These are phyloP conservation scores for Smithornis capensis DNA, from an alignment of 2,113 vertebrate genomes.

Conservation along the genomic window DNA sequence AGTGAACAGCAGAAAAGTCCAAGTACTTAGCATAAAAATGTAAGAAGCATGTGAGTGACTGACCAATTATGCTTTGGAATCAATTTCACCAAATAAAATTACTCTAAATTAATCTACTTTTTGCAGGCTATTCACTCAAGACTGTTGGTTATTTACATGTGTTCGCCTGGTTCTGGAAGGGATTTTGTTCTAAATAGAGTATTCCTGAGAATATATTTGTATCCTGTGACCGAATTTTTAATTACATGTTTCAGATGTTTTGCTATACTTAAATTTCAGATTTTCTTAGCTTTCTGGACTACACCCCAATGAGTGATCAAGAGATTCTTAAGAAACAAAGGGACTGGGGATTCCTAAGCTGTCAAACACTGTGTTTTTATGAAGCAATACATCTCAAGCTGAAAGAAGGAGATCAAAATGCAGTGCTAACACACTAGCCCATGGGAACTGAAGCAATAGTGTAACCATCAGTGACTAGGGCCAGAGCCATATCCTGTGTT, in stretches of 20 bases:
- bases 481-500: neutral
- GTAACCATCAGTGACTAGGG: neutral
- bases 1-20: neutral
- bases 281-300: neutral
- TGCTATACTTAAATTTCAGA: neutral
- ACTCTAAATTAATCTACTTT: neutral
- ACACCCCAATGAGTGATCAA: neutral
- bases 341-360: neutral
- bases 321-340: neutral
- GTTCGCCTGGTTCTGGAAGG: neutral
- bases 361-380: neutral
- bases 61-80: neutral
- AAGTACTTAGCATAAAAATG: neutral
- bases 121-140: neutral
- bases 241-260: neutral
- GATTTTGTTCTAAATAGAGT: neutral
- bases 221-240: neutral
- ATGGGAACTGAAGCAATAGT: neutral
- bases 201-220: neutral
- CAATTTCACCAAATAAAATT: neutral
- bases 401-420: neutral
- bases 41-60: neutral
- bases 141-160: neutral
- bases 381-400: neutral
- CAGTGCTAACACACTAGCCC: neutral